These are phyloP conservation scores for Pagrus major DNA, from an alignment of 2,113 vertebrate genomes.

Conservation along the genomic window DNA sequence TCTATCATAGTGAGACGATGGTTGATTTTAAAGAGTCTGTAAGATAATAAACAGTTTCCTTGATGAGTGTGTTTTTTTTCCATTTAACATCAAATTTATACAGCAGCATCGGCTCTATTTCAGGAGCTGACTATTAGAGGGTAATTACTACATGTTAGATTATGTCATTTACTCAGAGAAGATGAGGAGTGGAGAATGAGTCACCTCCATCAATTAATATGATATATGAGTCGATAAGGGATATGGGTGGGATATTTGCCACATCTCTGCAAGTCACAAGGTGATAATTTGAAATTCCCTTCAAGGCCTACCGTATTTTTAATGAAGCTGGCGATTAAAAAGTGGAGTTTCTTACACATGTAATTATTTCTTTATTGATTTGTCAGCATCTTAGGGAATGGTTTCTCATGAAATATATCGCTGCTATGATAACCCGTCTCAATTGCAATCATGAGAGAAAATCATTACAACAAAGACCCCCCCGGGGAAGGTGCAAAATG, in stretches of 20 bases:
- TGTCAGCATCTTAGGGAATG: constrained; percentile 71
- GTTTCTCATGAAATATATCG: constrained; percentile 69
- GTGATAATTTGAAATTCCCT: constrained; percentile 68
- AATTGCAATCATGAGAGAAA: constrained; percentile 62
- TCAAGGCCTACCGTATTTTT: constrained; percentile 55
- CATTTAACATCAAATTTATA: constrained; percentile 60
- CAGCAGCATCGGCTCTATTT: constrained; percentile 42
- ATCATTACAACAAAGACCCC: constrained; percentile 66
- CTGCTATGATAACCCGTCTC: constrained; percentile 65
- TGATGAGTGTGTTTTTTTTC: constrained; percentile 30
- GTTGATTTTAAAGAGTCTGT: constrained; percentile 4
- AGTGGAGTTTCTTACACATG: constrained; percentile 73
- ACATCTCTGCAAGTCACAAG: constrained; percentile 47
- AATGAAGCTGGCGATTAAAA: constrained; percentile 65
- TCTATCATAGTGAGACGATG: background rate
- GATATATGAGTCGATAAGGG: constrained; percentile 64
- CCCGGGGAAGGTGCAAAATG: constrained; percentile 34
- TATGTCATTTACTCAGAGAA: constrained; percentile 71
- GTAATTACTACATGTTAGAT: constrained; percentile 76
- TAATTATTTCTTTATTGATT: constrained; percentile 81
- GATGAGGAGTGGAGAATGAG: constrained; percentile 63
- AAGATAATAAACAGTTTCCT: constrained; percentile 42
- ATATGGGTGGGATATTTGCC: constrained; percentile 53
- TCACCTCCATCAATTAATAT: constrained; percentile 74
- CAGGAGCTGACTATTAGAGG: constrained; percentile 58